These are phyloP conservation scores for Oryzias woworae DNA, from an alignment of 2,113 vertebrate species.

Conservation along the genomic window DNA sequence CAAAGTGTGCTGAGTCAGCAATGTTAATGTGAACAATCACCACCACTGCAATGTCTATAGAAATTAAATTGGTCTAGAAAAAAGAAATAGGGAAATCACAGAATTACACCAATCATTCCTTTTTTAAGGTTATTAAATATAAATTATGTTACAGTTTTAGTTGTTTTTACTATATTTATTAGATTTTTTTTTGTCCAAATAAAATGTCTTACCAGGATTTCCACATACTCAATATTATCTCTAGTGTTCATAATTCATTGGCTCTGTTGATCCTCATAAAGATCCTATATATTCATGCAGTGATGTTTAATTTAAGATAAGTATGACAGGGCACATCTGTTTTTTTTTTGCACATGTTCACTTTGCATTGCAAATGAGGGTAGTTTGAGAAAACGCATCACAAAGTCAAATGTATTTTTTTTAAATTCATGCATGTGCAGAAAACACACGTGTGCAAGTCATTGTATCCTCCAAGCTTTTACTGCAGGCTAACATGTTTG, in stretches of 20 bases:
- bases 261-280: constrained; percentile 51
- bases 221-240: constrained; percentile 43
- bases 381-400: background rate
- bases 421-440: background rate
- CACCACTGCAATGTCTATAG: too few relatives aligned
- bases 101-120: constrained; percentile 10
- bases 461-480: constrained; percentile 5
- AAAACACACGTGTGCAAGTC: background rate
- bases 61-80: too few relatives aligned
- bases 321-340: constrained; percentile 26
- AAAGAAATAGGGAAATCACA: too few relatives aligned
- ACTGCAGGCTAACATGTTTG: constrained; percentile 11
- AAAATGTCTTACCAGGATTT: constrained; percentile 21
- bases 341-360: background rate
- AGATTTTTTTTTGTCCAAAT: background rate
- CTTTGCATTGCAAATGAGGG: constrained; percentile 35
- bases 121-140: background rate
- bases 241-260: constrained; percentile 34
- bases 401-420: constrained; percentile 3
- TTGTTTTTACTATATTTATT: constrained; percentile 2
- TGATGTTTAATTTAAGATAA: constrained; percentile 65
- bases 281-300: constrained; percentile 31
- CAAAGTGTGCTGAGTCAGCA: too few relatives aligned
- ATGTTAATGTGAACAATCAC: too few relatives aligned
- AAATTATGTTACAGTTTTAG: constrained; percentile 5